Conservation (phyloP, 1,140 invertebrate genomes). For the Myzus persicae region DNA sequence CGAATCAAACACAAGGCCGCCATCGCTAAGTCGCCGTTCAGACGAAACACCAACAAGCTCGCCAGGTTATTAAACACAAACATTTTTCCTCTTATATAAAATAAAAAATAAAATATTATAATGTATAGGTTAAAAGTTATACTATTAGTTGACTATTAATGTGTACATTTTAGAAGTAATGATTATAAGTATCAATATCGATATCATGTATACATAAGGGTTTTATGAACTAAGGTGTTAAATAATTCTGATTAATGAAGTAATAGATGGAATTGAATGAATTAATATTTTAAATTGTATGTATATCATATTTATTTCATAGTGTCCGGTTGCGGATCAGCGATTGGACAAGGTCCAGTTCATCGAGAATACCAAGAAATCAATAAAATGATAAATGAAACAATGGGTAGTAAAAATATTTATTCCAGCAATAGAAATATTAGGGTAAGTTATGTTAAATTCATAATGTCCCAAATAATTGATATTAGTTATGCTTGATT, state of each 20-base stretch:
- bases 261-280: slow-evolving; percentile 1
- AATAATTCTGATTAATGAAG: background rate
- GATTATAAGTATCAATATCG: background rate
- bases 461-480: background rate
- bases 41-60: slow-evolving; percentile 61
- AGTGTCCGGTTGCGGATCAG: slow-evolving; percentile 70
- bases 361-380: slow-evolving; percentile 64
- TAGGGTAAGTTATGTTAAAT: background rate
- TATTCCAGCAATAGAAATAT: slow-evolving; percentile 47
- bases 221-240: background rate
- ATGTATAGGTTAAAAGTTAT: background rate
- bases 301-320: slow-evolving; percentile 62
- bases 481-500: background rate
- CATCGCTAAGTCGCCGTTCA: slow-evolving; percentile 51
- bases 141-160: slow-evolving; percentile 25
- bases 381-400: slow-evolving; percentile 56
- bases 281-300: slow-evolving; percentile 12
- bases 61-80: slow-evolving; percentile 60
- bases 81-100: slow-evolving; percentile 1
- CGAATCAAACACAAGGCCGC: slow-evolving; percentile 53
- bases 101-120: background rate
- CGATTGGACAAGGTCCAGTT: slow-evolving; percentile 68
- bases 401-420: slow-evolving; percentile 57
- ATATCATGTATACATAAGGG: background rate
- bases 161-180: slow-evolving; percentile 35